Evolutionary conservation across 2,888 invertebrate genomes (phyloP).

Genomic region (Platycheirus albimanus): DNA sequence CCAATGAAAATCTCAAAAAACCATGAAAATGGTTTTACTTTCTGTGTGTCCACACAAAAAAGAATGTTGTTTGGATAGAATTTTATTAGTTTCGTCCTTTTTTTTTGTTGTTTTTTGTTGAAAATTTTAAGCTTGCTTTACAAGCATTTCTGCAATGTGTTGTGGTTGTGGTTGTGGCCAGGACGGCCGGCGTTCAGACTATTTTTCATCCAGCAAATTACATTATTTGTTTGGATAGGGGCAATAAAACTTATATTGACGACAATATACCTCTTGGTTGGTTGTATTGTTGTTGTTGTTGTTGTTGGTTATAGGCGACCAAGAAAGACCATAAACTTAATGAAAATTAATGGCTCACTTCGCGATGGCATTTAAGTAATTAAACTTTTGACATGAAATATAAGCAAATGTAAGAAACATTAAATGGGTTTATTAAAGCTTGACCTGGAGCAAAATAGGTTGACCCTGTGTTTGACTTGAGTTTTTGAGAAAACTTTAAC

Average conservation of each 20-base stretch:
- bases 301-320: neutral
- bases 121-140: neutral
- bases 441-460: no score
- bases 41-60: neutral
- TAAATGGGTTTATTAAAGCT: neutral
- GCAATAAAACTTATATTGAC: conserved; percentile 38
- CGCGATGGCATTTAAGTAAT: conserved; percentile 17
- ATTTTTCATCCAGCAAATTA: conserved; percentile 9
- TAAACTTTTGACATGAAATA: conserved; percentile 3
- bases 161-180: neutral
- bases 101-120: neutral
- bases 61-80: neutral
- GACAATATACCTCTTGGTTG: conserved; percentile 26
- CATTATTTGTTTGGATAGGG: conserved; percentile 29
- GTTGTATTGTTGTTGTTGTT: no score
- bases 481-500: no score
- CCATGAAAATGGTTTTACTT: conserved; percentile 1
- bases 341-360: conserved; percentile 17
- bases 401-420: neutral
- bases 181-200: neutral
- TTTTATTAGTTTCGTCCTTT: conserved; percentile 12
- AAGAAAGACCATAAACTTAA: conserved; percentile 11
- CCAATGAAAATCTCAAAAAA: conserved; percentile 16
- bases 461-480: no score
- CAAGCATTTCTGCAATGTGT: neutral